Conservation (phyloP, 1,140 invertebrate species). For the Wasmannia auropunctata region DNA sequence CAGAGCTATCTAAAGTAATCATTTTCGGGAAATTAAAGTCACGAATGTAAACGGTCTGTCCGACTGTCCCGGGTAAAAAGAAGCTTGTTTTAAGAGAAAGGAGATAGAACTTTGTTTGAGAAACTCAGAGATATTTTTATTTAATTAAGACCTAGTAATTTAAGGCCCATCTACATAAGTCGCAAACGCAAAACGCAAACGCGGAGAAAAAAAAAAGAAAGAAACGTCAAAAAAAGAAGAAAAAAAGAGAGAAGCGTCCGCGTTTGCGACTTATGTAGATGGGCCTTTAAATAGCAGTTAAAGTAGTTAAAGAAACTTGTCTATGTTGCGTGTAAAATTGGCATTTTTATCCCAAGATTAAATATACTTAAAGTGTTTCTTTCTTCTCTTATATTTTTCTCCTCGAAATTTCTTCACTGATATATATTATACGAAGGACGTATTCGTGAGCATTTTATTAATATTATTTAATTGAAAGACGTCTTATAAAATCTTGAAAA, state of each 20-base stretch:
- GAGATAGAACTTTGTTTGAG: neutral
- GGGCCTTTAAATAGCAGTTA: too few species aligned
- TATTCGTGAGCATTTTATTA: neutral
- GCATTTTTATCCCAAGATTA: neutral
- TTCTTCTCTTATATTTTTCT: neutral
- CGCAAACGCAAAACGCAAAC: too few species aligned
- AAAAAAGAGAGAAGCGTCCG: too few species aligned
- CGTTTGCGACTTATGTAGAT: too few species aligned
- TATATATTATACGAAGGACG: neutral
- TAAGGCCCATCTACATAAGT: too few species aligned
- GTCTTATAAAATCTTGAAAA: neutral
- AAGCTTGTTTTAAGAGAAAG: neutral
- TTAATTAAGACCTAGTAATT: neutral
- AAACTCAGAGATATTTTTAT: neutral
- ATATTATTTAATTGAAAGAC: neutral
- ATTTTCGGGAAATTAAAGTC: slow-evolving; percentile 14
- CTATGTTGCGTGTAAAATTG: too few species aligned
- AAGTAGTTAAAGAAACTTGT: neutral
- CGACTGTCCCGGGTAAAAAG: neutral
- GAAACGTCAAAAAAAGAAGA: too few species aligned
- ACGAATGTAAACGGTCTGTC: neutral
- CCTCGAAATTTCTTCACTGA: neutral
- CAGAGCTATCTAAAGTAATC: slow-evolving; percentile 14
- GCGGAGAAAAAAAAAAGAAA: too few species aligned
- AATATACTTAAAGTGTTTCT: neutral